Evolutionary conservation across 2,113 vertebrate genomes (phyloP), one percentile per base, ranked within the genome.

Genomic region (Albula glossodonta): DNA sequence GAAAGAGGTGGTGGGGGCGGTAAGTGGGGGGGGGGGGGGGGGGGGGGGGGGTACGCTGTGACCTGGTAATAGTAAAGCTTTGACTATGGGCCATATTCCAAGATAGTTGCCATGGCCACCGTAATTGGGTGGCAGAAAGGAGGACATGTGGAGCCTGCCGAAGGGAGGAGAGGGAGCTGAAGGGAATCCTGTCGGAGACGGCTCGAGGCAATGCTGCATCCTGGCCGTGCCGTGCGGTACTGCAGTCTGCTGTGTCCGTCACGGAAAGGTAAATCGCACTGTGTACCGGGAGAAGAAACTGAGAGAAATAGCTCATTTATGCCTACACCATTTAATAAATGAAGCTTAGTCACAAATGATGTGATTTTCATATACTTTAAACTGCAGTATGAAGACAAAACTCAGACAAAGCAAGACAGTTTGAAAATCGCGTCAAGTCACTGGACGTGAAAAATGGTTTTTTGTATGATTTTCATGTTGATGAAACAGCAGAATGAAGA

Each of bases 51-150:
- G 86, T 91, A 92, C 92, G 92, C 92, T 92, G 83, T 95, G 93
- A 95, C 94, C 93, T 92, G 91, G 93, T 95, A 95, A 95, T 95
- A 88, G 93, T 93, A 87, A 92, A 93, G 90, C 91, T 91, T 80
- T 85, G 93, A 94, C 92, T 94, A 92, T 91, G 88, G 93, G 93
- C 94, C 90, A 90, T 94, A 94, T 90, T 95, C 91, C 89, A 90
- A 93, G 94, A 95, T 95, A 94, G 95, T 96, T 96, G 94, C 95
- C 93, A 95, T 95, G 94, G 95, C 88, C 93, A 95, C 94, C 90
- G 92, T 94, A 94, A 96, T 94, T 95, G 92, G 92, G 89, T 87
- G 89, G 86, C 91, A 90, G 88, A 90, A 90, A 90, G 88, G 86
- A 86, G 87, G 82, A 51, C 86, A 85, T 19, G 51, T 70, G 74